phyloP scores from a whole-genome alignment of 2,888 invertebrate species.

The Apodemia mormo region DNA sequence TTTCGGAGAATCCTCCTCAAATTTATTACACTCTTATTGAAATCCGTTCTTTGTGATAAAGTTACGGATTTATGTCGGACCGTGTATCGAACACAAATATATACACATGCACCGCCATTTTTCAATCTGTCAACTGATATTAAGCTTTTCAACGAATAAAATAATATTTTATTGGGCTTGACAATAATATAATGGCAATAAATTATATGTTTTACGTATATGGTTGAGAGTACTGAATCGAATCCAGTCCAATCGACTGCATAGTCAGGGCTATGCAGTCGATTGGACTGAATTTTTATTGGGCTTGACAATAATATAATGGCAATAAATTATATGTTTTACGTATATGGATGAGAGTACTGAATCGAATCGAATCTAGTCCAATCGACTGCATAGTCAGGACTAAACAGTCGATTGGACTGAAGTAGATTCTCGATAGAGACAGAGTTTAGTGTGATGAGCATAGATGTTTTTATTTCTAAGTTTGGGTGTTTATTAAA shows the following conservation, averaged over 20 bases:
- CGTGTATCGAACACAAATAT: conserved; percentile 30
- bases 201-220: conserved; percentile 17
- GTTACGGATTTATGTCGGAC: conserved; percentile 46
- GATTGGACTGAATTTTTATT: conserved; percentile 5
- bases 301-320: conserved; percentile 27
- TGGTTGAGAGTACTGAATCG: not conserved
- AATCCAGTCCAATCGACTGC: not conserved
- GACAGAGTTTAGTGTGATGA: too few species aligned
- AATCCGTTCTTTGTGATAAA: conserved; percentile 42
- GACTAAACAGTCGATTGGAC: too few species aligned
- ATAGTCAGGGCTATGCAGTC: not conserved
- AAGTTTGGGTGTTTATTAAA: too few species aligned
- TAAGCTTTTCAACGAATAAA: conserved; percentile 29
- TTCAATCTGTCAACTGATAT: conserved; percentile 34
- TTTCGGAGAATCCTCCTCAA: conserved; percentile 32
- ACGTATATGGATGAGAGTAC: not conserved
- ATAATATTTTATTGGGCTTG: conserved; percentile 30
- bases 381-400: not conserved
- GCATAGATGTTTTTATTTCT: too few species aligned
- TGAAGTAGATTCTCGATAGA: too few species aligned
- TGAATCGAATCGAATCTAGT: too few species aligned
- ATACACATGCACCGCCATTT: conserved; percentile 34
- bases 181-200: conserved; percentile 25
- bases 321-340: conserved; percentile 20
- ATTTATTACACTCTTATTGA: conserved; percentile 53